Conservation (phyloP, 2,888 invertebrate species). For the Philereme vetulata region DNA sequence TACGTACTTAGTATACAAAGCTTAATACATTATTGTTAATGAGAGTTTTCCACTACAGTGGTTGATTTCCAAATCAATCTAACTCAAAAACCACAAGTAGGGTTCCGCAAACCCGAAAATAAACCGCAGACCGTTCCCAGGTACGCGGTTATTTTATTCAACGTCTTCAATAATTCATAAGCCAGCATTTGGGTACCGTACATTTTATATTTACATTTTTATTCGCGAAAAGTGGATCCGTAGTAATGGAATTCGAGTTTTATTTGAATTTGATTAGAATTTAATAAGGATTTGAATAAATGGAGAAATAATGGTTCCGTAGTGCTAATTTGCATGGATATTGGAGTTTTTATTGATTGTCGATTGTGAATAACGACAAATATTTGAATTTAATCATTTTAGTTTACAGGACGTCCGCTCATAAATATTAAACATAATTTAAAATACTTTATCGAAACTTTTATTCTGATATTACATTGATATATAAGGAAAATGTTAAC, state of each 20-base stretch:
- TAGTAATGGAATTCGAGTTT: slow-evolving; percentile 45
- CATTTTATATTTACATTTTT: slow-evolving; percentile 60
- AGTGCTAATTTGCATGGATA: slow-evolving; percentile 26
- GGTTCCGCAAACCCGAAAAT: slow-evolving; percentile 16
- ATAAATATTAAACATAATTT: too few relatives aligned
- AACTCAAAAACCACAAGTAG: slow-evolving; percentile 16
- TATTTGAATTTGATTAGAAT: slow-evolving; percentile 34
- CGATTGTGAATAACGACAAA: neutral
- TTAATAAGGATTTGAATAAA: slow-evolving; percentile 27
- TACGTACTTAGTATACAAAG: too few relatives aligned
- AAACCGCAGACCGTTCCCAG: slow-evolving; percentile 21
- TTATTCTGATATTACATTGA: too few relatives aligned
- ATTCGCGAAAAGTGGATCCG: slow-evolving; percentile 48
- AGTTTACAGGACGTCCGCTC: too few relatives aligned
- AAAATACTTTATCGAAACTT: too few relatives aligned
- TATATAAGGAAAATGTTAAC: too few relatives aligned
- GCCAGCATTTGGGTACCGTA: slow-evolving; percentile 50
- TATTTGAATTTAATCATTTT: too few relatives aligned
- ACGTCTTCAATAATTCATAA: slow-evolving; percentile 60
- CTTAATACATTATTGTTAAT: too few relatives aligned
- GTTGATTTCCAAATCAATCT: slow-evolving; percentile 5
- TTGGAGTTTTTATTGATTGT: slow-evolving; percentile 23
- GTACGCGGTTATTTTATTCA: slow-evolving; percentile 51
- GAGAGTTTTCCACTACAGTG: neutral
- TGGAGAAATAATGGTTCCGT: slow-evolving; percentile 19